phyloP scores from a whole-genome alignment of 2,797 vertebrate genomes.

The Neosilurus mollespiculum region DNA sequence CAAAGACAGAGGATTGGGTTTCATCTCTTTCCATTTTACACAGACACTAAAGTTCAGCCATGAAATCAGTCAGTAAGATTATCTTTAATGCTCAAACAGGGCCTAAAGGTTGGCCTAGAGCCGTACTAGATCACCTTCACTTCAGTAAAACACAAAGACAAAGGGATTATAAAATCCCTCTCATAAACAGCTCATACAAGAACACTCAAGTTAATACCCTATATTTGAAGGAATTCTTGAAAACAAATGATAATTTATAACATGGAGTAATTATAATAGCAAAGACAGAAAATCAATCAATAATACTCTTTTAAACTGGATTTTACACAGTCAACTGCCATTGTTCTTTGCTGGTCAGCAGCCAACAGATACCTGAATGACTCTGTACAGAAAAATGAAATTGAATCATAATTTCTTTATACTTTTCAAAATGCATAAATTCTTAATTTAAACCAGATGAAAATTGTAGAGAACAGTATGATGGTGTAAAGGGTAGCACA shows the following conservation, averaged over 20 bases:
- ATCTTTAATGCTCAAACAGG: conserved; percentile 42
- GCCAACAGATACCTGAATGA: not conserved
- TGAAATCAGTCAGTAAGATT: conserved; percentile 48
- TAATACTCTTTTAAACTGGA: not conserved
- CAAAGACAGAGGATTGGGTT: conserved; percentile 70
- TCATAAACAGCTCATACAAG: not conserved
- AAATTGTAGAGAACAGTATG: not conserved
- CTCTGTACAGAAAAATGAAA: not conserved
- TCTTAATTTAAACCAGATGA: not conserved
- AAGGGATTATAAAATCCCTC: conserved; percentile 24
- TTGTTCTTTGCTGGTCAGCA: not conserved
- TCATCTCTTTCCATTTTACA: conserved; percentile 54
- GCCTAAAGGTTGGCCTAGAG: conserved; percentile 44
- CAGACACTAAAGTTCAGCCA: conserved; percentile 49
- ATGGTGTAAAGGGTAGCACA: too few relatives aligned
- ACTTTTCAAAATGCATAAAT: not conserved
- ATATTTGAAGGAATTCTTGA: not conserved
- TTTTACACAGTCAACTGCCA: not conserved
- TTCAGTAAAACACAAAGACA: conserved; percentile 30
- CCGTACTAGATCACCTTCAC: conserved; percentile 1
- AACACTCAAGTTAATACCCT: not conserved
- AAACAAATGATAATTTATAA: not conserved
- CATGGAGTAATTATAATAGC: not conserved
- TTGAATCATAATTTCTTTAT: not conserved
- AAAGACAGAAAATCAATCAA: too few relatives aligned